These are phyloP conservation scores for Podargus strigoides DNA, from an alignment of 2,797 vertebrate species.

Conservation along the genomic window DNA sequence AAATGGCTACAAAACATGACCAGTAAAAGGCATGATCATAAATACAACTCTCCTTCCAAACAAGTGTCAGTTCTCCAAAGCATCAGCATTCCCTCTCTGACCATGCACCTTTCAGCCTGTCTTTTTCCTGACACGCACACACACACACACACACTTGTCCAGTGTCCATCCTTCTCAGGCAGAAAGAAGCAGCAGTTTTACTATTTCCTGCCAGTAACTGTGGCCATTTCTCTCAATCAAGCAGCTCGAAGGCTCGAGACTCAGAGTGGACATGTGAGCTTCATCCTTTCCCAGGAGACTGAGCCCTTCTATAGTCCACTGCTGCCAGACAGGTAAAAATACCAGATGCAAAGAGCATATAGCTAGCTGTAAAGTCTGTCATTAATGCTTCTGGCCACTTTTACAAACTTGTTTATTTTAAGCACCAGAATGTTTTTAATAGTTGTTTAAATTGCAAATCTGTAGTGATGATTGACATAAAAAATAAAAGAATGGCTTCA, in stretches of 20 bases:
- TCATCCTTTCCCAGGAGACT: background rate
- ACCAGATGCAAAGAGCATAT: background rate
- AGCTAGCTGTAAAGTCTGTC: background rate
- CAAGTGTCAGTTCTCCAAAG: background rate
- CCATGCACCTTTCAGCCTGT: background rate
- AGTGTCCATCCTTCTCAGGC: background rate
- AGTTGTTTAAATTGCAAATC: background rate
- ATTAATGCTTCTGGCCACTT: background rate
- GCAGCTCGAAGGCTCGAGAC: background rate
- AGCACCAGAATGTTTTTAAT: background rate
- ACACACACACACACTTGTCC: rapidly evolving
- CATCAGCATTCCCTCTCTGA: background rate
- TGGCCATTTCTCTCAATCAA: background rate
- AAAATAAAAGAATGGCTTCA: background rate
- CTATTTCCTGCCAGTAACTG: background rate
- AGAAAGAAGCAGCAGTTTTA: background rate
- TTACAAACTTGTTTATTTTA: background rate
- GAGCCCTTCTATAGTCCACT: background rate
- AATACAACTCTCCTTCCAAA: background rate
- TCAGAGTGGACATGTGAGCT: rapidly evolving
- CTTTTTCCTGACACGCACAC: background rate
- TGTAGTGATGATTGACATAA: background rate
- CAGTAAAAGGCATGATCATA: background rate
- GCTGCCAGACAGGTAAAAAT: background rate
- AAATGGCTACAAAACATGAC: background rate